Percentiles rank a stretch among this genome's conserved stretches.
Conservation (phyloP, 2,797 vertebrate species). For the Strix occidentalis region DNA sequence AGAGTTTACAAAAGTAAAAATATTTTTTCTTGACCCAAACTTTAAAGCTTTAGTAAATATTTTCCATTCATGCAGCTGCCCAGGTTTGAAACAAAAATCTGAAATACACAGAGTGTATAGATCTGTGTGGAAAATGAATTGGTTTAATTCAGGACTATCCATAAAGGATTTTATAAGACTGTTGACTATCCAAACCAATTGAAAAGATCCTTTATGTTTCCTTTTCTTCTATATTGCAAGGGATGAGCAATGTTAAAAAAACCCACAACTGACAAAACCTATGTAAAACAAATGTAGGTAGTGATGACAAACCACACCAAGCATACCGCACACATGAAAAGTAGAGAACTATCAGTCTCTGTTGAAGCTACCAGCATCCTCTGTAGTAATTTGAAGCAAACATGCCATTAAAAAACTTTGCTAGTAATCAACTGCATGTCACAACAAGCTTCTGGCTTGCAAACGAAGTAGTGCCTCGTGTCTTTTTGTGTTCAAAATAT, state of each 20-base stretch:
- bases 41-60: constrained; percentile 53
- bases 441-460: background rate
- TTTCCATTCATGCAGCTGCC: constrained; percentile 49
- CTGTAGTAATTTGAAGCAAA: constrained; percentile 13
- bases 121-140: background rate
- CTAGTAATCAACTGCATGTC: background rate
- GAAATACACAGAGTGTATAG: background rate
- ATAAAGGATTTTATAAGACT: background rate
- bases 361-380: background rate
- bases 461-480: background rate
- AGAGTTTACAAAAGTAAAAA: constrained; percentile 65
- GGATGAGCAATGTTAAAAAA: background rate
- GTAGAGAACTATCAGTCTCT: constrained; percentile 8
- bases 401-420: background rate
- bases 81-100: constrained; percentile 10
- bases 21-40: constrained; percentile 33
- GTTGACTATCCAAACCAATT: background rate
- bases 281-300: background rate
- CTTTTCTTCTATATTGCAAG: background rate
- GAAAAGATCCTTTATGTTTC: background rate
- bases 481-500: background rate
- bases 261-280: background rate
- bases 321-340: background rate
- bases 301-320: background rate
- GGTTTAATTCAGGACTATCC: background rate